Percentiles rank a stretch among this genome's conserved stretches.
Evolutionary conservation across 2,888 invertebrate species (phyloP).

Genomic region (Diachrysia chrysitis): DNA sequence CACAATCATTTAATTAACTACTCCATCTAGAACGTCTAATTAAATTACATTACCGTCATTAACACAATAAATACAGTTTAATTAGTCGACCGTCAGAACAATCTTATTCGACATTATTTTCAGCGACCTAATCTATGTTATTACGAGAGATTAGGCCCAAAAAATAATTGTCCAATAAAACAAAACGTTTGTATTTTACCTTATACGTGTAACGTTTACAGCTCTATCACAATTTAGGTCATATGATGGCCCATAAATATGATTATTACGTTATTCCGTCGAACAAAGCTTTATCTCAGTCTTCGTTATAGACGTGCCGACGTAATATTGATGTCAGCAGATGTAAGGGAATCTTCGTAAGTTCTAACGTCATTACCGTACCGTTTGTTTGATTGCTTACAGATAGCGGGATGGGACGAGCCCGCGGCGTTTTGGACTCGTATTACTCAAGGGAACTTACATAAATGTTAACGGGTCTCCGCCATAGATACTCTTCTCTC

Average conservation of each 20-base stretch:
- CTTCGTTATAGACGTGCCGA: constrained; percentile 57
- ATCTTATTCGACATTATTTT: neutral
- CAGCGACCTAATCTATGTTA: neutral
- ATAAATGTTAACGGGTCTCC: constrained; percentile 74
- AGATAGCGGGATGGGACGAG: constrained; percentile 70
- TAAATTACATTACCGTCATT: neutral
- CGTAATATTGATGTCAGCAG: constrained; percentile 71
- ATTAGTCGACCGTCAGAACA: constrained; percentile 8
- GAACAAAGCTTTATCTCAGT: constrained; percentile 63
- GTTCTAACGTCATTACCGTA: constrained; percentile 74
- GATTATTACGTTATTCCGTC: constrained; percentile 65
- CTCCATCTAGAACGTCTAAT: neutral
- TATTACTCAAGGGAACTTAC: constrained; percentile 74
- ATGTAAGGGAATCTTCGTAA: constrained; percentile 66
- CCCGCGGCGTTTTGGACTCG: constrained; percentile 67
- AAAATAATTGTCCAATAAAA: constrained; percentile 47
- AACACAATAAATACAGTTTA: constrained; percentile 10
- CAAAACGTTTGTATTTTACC: constrained; percentile 37
- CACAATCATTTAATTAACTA: neutral
- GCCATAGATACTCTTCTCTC: constrained; percentile 51
- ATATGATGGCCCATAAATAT: constrained; percentile 56
- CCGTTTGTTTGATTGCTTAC: constrained; percentile 78
- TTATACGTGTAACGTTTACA: constrained; percentile 10
- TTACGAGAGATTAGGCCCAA: constrained; percentile 11
- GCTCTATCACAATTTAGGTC: constrained; percentile 42